Evolutionary conservation across 1,140 invertebrate genomes (phyloP), one percentile per base, ranked within the genome.

Genomic region (Harlomillsia oculata): DNA sequence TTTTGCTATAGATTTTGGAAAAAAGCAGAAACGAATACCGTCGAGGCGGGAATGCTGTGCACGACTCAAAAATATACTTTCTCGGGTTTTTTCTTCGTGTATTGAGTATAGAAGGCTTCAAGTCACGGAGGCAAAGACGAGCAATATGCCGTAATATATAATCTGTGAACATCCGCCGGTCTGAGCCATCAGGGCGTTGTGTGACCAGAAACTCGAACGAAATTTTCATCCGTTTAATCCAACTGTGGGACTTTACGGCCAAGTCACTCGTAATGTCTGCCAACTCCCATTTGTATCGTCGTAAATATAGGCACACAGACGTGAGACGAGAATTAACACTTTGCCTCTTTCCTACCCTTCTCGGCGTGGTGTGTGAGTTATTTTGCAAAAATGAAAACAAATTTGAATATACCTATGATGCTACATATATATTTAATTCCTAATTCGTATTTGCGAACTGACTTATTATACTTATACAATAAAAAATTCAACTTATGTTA

Each of bases 201-300:
- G 56, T 59, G 51, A 53, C 51, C 51, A 59, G 56, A 59, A 59
- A 59, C 18, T 26, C 39, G 29, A 59, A 43, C 43, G 36, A 59
- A 59, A 53, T 45, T 53, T 45, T 41, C 45, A 45, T 41, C 56
- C 44, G 32, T 59, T 53, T 59, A 53, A 59, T 59, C 56, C 51
- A 13, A 44, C 40, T 23, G n/a, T n/a, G n/a, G n/a, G 49, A 43
- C 52, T 54, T 54, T 44, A 41, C 20, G 37, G 25, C 40, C 44
- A 40, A 32, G 40, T 45, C 52, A 29, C 26, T 44, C 52, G n/a
- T 54, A 54, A 54, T 54, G 28, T 26, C 41, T 54, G 52, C 52
- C 52, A 54, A 54, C 26, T 45, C 36, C 40, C 29, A 45, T 54
- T 54, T 30, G 25, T 6, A 29, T 20, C 28, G 26, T 48, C 39